A percentile compares a stretch with the other conserved stretches of the same genome.
Conservation (phyloP, 2,113 vertebrate species). For the Pangasianodon gigas region DNA sequence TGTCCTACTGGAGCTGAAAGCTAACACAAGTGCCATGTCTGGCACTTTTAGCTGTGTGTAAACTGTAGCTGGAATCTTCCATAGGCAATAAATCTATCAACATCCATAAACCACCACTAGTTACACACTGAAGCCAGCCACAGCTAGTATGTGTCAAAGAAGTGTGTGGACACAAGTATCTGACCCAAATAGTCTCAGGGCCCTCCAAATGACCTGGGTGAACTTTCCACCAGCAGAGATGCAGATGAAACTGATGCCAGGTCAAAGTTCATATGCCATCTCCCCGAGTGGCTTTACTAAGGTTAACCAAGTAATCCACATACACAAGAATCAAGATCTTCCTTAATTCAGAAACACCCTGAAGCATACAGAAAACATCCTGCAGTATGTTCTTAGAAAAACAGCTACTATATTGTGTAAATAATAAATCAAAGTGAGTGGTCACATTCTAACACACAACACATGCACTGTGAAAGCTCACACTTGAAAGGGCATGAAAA, state of each 20-base stretch:
- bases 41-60: neutral
- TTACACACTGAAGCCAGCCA: slow-evolving; percentile 29
- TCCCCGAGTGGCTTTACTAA: slow-evolving; percentile 42
- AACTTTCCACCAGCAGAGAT: slow-evolving; percentile 37
- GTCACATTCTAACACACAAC: slow-evolving; percentile 20
- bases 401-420: slow-evolving; percentile 10
- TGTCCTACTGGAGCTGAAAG: neutral
- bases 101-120: slow-evolving; percentile 4
- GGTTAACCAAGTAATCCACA: slow-evolving; percentile 26
- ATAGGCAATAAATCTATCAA: slow-evolving; percentile 18
- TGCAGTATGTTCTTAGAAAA: neutral
- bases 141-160: slow-evolving; percentile 2
- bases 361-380: neutral
- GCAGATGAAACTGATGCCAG: slow-evolving; percentile 42
- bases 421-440: neutral
- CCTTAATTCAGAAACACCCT: neutral
- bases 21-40: too few species aligned
- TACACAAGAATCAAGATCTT: slow-evolving; percentile 1
- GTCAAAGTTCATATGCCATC: slow-evolving; percentile 46
- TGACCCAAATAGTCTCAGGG: slow-evolving; percentile 33
- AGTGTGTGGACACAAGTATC: slow-evolving; percentile 29
- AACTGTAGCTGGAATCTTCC: neutral
- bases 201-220: slow-evolving; percentile 23
- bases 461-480: neutral
- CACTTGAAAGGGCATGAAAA: slow-evolving; percentile 18